Evolutionary conservation across 1,140 invertebrate genomes (phyloP).

Genomic region (Pogonomyrmex californicus): DNA sequence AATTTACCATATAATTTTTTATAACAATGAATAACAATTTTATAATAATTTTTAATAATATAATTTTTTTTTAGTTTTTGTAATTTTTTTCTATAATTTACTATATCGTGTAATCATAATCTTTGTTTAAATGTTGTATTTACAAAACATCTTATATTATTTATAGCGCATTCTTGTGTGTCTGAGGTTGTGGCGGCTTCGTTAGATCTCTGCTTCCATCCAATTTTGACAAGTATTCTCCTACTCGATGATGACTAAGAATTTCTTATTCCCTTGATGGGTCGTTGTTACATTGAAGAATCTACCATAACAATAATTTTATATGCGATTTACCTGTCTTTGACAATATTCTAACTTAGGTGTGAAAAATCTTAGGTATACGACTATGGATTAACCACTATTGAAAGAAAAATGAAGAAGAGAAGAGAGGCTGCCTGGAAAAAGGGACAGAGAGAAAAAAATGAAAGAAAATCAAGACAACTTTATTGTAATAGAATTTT

Average conservation of each 20-base stretch:
- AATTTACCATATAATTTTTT: not conserved
- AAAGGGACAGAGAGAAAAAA: conserved; percentile 32
- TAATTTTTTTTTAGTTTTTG: too few relatives aligned
- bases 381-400: not conserved
- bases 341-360: conserved; percentile 48
- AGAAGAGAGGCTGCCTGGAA: not conserved
- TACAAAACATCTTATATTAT: not conserved
- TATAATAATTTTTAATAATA: too few relatives aligned
- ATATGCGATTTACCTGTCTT: conserved; percentile 70
- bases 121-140: not conserved
- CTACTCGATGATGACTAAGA: conserved; percentile 27
- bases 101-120: not conserved
- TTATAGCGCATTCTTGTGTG: not conserved
- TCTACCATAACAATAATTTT: conserved; percentile 61
- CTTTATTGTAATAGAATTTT: not conserved
- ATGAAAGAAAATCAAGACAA: not conserved
- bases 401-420: conserved; percentile 4
- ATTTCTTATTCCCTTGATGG: conserved; percentile 54
- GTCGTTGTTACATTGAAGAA: conserved; percentile 50
- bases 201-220: not conserved
- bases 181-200: not conserved
- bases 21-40: too few relatives aligned
- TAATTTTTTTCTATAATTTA: not conserved
- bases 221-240: not conserved
- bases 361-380: conserved; percentile 32